Base-by-base conservation (phyloP, 2,888 invertebrate genomes). In the Himalopsyche kuldschensis region DNA sequence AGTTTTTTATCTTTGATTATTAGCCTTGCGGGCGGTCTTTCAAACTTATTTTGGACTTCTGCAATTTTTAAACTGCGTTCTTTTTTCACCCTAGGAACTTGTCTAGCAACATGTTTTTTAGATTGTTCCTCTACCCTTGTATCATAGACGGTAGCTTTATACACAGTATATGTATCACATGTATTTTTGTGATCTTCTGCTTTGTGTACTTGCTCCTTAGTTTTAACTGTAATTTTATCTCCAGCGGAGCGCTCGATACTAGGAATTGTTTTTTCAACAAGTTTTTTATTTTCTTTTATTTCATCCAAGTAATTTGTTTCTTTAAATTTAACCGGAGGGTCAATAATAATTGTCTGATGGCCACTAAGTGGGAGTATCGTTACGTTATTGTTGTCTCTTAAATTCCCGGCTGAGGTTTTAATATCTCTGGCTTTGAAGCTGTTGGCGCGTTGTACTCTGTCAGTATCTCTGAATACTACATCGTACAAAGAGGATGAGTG, bases 291-390 rank as follows among this genome's bases (percentile, higher is more conserved):
- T 15, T 20, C 24, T 27, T n/a, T 27, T 76, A 20, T 76, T n/a
- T n/a, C 76, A 15, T 84, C 80, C 35, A 35, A 4, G 41, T 35
- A 35, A 32, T 76, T 76, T 20, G 31, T 30, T 24, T 17, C n/a
- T 32, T 32, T 63, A 63, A n/a, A 79, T 31, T 8, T 27, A 24
- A 91, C 86, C 17, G 91, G 91, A 85, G 92, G 91, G 88, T 92
- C 89, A 82, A 92, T 90, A 32, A 92, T 90, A 87, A 92, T 91
- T n/a, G 92, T 92, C 89, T 92, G 92, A 87, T 92, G 92, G 77
- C 92, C 92, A 87, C 92, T 92, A 84, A 92, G 87, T 75, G 92
- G 92, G 63, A 92, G 89, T 79, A 92, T 90, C 82, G 90, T 89
- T 84, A 92, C 90, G 87, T 90, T 91, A 76, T 82, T 86, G 47